Evolutionary conservation across 2,113 vertebrate genomes (phyloP).

Genomic region (Semnornis frantzii): DNA sequence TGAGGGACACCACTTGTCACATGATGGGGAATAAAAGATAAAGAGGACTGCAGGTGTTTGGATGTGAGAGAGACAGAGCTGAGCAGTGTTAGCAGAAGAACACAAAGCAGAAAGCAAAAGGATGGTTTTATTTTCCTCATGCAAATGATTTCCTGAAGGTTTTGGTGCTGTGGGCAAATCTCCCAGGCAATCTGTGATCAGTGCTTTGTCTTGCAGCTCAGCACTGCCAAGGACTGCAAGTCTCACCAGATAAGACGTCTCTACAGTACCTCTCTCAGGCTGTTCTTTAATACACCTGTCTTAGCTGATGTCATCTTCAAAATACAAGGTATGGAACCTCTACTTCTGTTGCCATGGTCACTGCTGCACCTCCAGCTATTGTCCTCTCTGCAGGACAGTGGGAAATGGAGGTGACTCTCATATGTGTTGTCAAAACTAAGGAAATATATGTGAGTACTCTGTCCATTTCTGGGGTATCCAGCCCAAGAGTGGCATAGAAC

Average conservation of each 20-base stretch:
- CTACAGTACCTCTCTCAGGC: conserved; percentile 86
- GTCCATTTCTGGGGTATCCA: too few relatives aligned
- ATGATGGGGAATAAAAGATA: too few relatives aligned
- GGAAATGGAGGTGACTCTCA: not conserved
- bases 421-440: not conserved
- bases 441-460: too few relatives aligned
- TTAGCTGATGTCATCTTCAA: conserved; percentile 97
- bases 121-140: not conserved
- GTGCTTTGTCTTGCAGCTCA: conserved; percentile 58
- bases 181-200: not conserved
- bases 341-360: not conserved
- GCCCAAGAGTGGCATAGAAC: too few relatives aligned
- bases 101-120: not conserved
- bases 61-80: accelerated
- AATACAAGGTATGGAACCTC: conserved; percentile 86
- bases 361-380: accelerated
- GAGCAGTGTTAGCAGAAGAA: not conserved
- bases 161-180: not conserved
- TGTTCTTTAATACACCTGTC: conserved; percentile 92
- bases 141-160: not conserved
- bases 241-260: conserved; percentile 69
- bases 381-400: not conserved
- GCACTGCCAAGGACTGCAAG: conserved; percentile 59
- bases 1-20: too few relatives aligned
- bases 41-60: not conserved